A percentile compares a stretch with the other conserved stretches of the same genome.
phyloP scores from a whole-genome alignment of 2,888 invertebrate species.

The Cantharis rustica region DNA sequence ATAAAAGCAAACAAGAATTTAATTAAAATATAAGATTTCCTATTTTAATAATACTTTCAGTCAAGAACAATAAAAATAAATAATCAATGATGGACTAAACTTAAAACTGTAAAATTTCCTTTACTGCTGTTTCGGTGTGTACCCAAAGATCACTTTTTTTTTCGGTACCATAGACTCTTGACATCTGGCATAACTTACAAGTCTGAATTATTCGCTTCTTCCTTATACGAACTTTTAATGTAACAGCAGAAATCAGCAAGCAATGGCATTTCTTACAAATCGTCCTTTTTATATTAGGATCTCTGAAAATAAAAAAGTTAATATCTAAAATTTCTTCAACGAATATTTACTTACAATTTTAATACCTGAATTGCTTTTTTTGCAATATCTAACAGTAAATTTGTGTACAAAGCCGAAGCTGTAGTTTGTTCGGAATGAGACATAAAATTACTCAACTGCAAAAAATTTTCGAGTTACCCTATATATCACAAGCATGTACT shows the following conservation, averaged over 20 bases:
- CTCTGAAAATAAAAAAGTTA: slow-evolving; percentile 49
- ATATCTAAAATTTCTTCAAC: not conserved
- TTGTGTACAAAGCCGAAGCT: slow-evolving; percentile 46
- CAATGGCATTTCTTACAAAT: slow-evolving; percentile 61
- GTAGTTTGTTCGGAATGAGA: slow-evolving; percentile 22
- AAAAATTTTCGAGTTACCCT: not conserved
- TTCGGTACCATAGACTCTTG: slow-evolving; percentile 52
- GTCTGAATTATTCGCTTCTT: slow-evolving; percentile 57
- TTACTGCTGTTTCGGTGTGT: slow-evolving; percentile 54
- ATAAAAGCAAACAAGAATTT: no score
- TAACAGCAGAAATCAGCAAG: slow-evolving; percentile 59
- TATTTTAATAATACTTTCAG: no score
- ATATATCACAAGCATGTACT: not conserved
- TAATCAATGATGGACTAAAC: not conserved
- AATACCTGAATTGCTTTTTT: slow-evolving; percentile 50
- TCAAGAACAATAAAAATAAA: no score
- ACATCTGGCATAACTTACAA: slow-evolving; percentile 54
- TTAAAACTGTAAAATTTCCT: slow-evolving; percentile 54
- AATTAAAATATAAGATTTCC: no score
- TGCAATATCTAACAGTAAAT: slow-evolving; percentile 48
- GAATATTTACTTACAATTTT: slow-evolving; percentile 46
- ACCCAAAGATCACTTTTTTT: slow-evolving; percentile 55
- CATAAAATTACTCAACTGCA: slow-evolving; percentile 33
- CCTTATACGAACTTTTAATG: slow-evolving; percentile 57
- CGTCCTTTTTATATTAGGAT: slow-evolving; percentile 58